A percentile compares a stretch with the other conserved stretches of the same genome.
Evolutionary conservation across 1,140 invertebrate genomes (phyloP).

Genomic region (Bilobella aurantiaca): DNA sequence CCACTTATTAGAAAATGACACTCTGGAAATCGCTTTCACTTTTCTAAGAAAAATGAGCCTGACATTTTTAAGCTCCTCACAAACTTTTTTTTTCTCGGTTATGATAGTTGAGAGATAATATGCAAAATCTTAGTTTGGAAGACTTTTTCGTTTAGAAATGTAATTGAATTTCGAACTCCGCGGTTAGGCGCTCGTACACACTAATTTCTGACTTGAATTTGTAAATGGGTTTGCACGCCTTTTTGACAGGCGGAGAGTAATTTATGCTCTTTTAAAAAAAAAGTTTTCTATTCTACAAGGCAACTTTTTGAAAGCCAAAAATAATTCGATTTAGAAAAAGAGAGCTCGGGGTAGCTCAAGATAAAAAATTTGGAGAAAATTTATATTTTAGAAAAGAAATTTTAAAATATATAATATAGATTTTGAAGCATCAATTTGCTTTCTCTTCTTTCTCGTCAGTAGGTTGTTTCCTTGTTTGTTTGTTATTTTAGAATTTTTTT

Average conservation of each 20-base stretch:
- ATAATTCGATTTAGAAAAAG: too few relatives aligned
- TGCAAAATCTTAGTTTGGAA: background rate
- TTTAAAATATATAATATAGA: too few relatives aligned
- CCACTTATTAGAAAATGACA: constrained; percentile 6
- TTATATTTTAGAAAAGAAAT: too few relatives aligned
- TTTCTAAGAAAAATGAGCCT: background rate
- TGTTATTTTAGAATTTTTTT: too few relatives aligned
- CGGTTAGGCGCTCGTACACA: background rate
- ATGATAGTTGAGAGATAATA: background rate
- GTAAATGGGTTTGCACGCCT: background rate
- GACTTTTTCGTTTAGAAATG: background rate
- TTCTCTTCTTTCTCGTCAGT: too few relatives aligned
- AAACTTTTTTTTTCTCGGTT: constrained; percentile 1
- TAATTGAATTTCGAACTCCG: background rate
- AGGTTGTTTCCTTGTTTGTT: too few relatives aligned
- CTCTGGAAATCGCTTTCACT: background rate
- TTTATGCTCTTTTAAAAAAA: background rate
- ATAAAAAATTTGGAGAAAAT: too few relatives aligned
- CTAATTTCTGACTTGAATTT: constrained; percentile 8
- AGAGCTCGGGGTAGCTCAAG: too few relatives aligned
- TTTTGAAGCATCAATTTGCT: too few relatives aligned
- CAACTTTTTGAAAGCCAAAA: too few relatives aligned
- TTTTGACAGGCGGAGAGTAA: background rate
- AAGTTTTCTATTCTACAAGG: too few relatives aligned
- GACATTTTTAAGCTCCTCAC: constrained; percentile 1